A percentile compares a stretch with the other conserved stretches of the same genome.
These are phyloP conservation scores for Glossosoma conforme DNA, from an alignment of 1,140 invertebrate genomes.

Conservation along the genomic window DNA sequence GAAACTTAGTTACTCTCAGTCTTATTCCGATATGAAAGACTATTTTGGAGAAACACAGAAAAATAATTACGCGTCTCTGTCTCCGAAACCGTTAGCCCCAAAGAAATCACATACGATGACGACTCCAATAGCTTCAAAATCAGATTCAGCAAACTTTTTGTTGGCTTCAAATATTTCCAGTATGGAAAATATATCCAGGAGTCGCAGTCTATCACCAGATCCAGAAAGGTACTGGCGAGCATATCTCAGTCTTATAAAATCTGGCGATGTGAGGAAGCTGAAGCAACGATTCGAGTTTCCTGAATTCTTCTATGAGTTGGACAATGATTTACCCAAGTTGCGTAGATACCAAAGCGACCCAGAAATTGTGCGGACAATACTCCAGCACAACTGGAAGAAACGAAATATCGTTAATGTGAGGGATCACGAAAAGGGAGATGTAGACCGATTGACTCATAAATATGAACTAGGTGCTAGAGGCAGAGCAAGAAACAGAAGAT, in stretches of 20 bases:
- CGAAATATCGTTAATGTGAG: slow-evolving; percentile 43
- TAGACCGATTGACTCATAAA: slow-evolving; percentile 55
- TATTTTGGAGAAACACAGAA: slow-evolving; percentile 66
- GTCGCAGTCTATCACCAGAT: slow-evolving; percentile 61
- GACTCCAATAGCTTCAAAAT: slow-evolving; percentile 6
- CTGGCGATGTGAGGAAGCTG: slow-evolving; percentile 69
- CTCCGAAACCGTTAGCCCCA: slow-evolving; percentile 38
- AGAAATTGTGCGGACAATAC: slow-evolving; percentile 59
- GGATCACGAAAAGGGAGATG: slow-evolving; percentile 56
- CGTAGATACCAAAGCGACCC: slow-evolving; percentile 71
- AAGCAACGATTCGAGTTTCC: slow-evolving; percentile 66
- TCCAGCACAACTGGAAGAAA: slow-evolving; percentile 46
- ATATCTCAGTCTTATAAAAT: slow-evolving; percentile 63
- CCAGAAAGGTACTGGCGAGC: slow-evolving; percentile 64
- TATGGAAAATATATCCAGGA: slow-evolving; percentile 58
- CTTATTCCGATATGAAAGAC: slow-evolving; percentile 69
- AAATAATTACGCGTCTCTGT: slow-evolving; percentile 44
- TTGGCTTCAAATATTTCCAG: slow-evolving; percentile 47
- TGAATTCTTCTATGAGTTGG: slow-evolving; percentile 36
- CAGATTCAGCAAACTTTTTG: slow-evolving; percentile 9
- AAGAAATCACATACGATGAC: slow-evolving; percentile 41
- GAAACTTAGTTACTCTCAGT: slow-evolving; percentile 56
- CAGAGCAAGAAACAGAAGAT: slow-evolving; percentile 48
- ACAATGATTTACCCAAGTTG: slow-evolving; percentile 45
- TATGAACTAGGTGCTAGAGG: slow-evolving; percentile 52